phyloP scores from a whole-genome alignment of 2,888 invertebrate species.

The Pristionchus maxplancki region DNA sequence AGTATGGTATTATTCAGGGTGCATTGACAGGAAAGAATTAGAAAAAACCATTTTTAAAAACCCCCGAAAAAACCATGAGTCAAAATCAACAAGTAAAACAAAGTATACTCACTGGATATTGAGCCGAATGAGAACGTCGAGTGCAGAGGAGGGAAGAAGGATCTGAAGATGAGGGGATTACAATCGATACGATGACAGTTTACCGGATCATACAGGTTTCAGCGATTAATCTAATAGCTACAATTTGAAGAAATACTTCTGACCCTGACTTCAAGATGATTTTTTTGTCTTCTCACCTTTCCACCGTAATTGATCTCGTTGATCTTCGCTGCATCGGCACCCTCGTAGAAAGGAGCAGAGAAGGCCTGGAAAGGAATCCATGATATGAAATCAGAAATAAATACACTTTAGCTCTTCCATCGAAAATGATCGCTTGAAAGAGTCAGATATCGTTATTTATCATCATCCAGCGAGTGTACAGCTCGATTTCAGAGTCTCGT shows the following conservation, averaged over 20 bases:
- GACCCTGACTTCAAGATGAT: no score
- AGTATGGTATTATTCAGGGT: not conserved
- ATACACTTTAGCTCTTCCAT: not conserved
- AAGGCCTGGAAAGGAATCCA: constrained; percentile 57
- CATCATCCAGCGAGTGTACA: no score
- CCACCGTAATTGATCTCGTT: constrained; percentile 73
- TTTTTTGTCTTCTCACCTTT: constrained; percentile 69
- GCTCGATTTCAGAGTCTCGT: not conserved
- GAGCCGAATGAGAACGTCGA: constrained; percentile 81
- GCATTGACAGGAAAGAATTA: no score
- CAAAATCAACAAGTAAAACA: not conserved
- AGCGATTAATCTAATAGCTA: no score
- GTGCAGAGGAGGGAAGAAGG: constrained; percentile 71
- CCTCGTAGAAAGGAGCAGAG: constrained; percentile 68
- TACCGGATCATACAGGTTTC: not conserved
- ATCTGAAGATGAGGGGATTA: constrained; percentile 59
- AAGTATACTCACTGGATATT: constrained; percentile 85
- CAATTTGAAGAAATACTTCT: no score
- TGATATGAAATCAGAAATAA: not conserved
- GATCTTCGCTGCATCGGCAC: constrained; percentile 68
- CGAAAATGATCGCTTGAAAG: no score
- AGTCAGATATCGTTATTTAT: no score
- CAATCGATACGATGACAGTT: not conserved
- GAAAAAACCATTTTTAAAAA: not conserved
- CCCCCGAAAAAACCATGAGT: not conserved